Evolutionary conservation across 2,113 vertebrate genomes (phyloP).

Genomic region (Puma concolor): DNA sequence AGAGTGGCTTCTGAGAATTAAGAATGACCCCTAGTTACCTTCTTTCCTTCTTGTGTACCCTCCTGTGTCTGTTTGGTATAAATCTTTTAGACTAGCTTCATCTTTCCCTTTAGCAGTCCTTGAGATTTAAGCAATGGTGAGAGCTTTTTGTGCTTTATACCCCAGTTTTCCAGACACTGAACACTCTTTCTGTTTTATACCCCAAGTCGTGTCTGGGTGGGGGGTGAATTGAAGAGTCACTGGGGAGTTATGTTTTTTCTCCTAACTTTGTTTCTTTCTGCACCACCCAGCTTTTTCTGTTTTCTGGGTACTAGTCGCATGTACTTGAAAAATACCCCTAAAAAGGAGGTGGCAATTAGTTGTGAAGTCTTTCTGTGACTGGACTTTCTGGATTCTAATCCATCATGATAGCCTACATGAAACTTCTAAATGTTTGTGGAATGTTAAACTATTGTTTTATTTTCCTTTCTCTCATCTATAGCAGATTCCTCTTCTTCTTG

Average conservation of each 20-base stretch:
- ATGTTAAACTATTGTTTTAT: not conserved
- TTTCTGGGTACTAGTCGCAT: not conserved
- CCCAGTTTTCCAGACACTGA: not conserved
- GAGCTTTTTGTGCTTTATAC: not conserved
- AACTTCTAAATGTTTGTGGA: not conserved
- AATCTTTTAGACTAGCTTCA: not conserved
- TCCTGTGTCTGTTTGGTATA: not conserved
- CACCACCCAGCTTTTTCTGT: accelerated
- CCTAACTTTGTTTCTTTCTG: not conserved
- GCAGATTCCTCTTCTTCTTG: not conserved
- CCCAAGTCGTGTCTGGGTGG: not conserved
- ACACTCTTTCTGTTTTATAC: not conserved
- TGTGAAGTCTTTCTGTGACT: not conserved
- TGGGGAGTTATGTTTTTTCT: not conserved
- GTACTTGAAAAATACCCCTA: not conserved
- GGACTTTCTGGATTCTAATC: not conserved
- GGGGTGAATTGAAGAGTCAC: too few relatives aligned
- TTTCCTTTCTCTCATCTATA: not conserved
- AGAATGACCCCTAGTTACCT: too few relatives aligned
- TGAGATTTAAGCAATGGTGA: not conserved
- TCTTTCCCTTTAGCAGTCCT: not conserved
- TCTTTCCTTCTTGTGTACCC: not conserved
- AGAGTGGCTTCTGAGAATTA: not conserved
- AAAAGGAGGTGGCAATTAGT: not conserved
- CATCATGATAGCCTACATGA: not conserved